Evolutionary conservation across 2,888 invertebrate species (phyloP).

Genomic region (Eupithecia pulchellata): DNA sequence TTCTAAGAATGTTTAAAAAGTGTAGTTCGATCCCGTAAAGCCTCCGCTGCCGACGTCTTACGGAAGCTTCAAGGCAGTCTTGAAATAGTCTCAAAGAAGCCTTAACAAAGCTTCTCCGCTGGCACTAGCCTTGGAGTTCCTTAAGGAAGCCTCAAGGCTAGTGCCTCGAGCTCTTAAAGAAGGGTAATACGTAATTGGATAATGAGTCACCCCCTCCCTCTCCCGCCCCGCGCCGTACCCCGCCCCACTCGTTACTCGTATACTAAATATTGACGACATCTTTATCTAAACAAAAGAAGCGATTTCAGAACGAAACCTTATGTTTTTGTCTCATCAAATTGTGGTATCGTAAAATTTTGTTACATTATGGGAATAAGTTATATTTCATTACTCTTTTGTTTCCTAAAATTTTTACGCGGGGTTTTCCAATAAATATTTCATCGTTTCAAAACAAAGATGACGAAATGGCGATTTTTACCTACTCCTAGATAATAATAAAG

Average conservation of each 20-base stretch:
- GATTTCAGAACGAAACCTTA: not conserved
- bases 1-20: not conserved
- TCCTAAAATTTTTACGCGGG: too few relatives aligned
- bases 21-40: not conserved
- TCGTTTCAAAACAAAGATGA: too few relatives aligned
- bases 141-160: not conserved
- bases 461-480: too few relatives aligned
- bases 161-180: conserved; percentile 30
- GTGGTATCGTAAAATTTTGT: not conserved
- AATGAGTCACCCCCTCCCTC: too few relatives aligned
- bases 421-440: too few relatives aligned
- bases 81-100: not conserved
- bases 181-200: conserved; percentile 38
- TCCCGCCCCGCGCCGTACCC: too few relatives aligned
- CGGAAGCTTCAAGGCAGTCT: not conserved
- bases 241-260: too few relatives aligned
- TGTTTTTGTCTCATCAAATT: not conserved
- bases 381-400: too few relatives aligned
- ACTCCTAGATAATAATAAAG: not conserved
- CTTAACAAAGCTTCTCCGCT: not conserved
- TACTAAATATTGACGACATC: not conserved
- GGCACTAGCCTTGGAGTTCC: too few relatives aligned
- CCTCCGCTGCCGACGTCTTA: not conserved
- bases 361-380: too few relatives aligned
- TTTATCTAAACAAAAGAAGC: not conserved